Base-by-base conservation (phyloP, 2,113 vertebrate genomes). In the Cebus imitator region DNA sequence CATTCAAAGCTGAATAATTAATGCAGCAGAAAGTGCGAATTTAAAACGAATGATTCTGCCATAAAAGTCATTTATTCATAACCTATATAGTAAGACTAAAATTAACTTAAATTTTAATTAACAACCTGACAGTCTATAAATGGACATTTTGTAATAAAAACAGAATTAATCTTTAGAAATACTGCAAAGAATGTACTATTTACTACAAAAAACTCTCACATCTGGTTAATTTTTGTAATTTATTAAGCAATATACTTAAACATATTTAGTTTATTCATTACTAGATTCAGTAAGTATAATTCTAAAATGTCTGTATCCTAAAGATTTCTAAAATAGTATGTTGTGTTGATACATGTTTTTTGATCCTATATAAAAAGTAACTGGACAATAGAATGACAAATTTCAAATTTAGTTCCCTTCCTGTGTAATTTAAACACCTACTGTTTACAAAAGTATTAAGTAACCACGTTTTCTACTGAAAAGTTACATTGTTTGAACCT, bases 391-490 rank as follows among this genome's bases (percentile, higher is more conserved):
- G n/a, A 93, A 91, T 94, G 35, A 8, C 16, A 48, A 48, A 85
- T 96, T 94, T 90, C 18, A 96, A 91, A 91, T 82, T 95, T 30
- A 96, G 45, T 83, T 94, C 16, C 16, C 48, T 92, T 92, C 50
- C 43, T 90, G 30, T 27, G 57, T 81, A 86, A 94, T 82, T 91
- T 93, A 96, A 97, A 80, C 1, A 94, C 21, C 76, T 89, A 96
- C 21, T 76, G 68, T 61, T 97, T n/a, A 88, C n/a, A 64, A 83
- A 89, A 91, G 13, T 80, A 92, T 58, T 81, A 91, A 40, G 20
- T 61, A 87, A 81, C 5, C 50, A 88, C 13, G 20, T 81, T 97
- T 96, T 91, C 78, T 73, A 91, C 10, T 95, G 35, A 30, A 93
- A 91, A 93, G 16, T 61, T 94, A 50, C 2, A 61, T 72, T 95